phyloP scores from a whole-genome alignment of 2,888 invertebrate species.

The Unio delphinus region DNA sequence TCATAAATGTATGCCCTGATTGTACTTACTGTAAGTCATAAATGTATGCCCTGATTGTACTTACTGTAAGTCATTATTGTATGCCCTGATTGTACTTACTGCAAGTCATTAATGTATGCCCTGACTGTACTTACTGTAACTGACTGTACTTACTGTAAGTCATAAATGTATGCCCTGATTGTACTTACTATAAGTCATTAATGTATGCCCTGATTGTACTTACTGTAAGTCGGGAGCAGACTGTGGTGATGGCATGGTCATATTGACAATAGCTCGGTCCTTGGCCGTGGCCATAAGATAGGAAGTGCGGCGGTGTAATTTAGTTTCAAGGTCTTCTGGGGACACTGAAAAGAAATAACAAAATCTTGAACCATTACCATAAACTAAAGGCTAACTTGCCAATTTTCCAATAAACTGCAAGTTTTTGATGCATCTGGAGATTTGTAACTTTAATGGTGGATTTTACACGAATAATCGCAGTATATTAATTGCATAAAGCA shows the following conservation, averaged over 20 bases:
- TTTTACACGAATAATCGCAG: too few species aligned
- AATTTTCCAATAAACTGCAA: background rate
- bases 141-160: too few species aligned
- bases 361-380: background rate
- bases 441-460: too few species aligned
- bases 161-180: background rate
- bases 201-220: background rate
- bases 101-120: too few species aligned
- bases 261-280: constrained; percentile 44
- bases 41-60: too few species aligned
- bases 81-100: too few species aligned
- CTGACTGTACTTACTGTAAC: too few species aligned
- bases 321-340: constrained; percentile 78
- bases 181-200: background rate
- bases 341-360: constrained; percentile 35
- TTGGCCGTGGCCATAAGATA: constrained; percentile 90
- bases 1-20: too few species aligned
- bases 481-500: too few species aligned
- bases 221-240: constrained; percentile 26
- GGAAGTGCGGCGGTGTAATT: constrained; percentile 86
- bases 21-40: too few species aligned
- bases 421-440: too few species aligned
- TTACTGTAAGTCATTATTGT: too few species aligned
- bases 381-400: background rate
- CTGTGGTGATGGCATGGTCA: constrained; percentile 25